Base-by-base conservation (phyloP, 2,797 vertebrate species). In the Helostoma temminkii region DNA sequence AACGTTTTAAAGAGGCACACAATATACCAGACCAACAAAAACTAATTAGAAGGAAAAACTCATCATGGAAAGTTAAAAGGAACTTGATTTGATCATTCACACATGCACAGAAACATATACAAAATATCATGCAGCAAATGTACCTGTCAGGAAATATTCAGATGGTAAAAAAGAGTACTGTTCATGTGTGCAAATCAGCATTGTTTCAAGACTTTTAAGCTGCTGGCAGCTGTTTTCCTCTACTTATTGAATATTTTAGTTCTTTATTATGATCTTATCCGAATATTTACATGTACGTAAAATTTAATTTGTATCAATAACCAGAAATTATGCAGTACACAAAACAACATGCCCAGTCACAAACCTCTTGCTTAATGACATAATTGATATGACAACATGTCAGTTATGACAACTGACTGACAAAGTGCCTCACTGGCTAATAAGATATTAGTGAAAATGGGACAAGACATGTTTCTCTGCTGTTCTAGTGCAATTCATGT, bases 1-100 rank as follows among this genome's bases (percentile, higher is more conserved):
- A 75, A 37, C 66, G 77, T 81, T 80, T 81, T 66, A 62, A 82
- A 74, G 65, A 67, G 64, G 68, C 59, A 74, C 74, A 80, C 43
- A 66, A 59, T 55, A 74, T 43, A 58, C 47, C 67, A 43, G 57
- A 70, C 57, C 41, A 74, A 77, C 52, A 54, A 68, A 84, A 86
- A 78, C 49, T 70, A 73, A 67, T 79, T 80, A 58, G 18, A 34
- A 67, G 45, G 53, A 66, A 71, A 71, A 72, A 49, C 25, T 56
- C 69, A 80, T 79, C 30, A 49, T 73, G 76, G 69, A 81, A 21
- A 15, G 36, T 53, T 58, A 49, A 34, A 73, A 74, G 66, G 49
- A 42, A 61, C 60, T 66, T 55, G 60, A 80, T 70, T 74, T 54
- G 61, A 83, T 81, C 48, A 66, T 3, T 54, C 50, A 69, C 73